phyloP scores from a whole-genome alignment of 2,888 invertebrate species.

The Thereva nobilitata region DNA sequence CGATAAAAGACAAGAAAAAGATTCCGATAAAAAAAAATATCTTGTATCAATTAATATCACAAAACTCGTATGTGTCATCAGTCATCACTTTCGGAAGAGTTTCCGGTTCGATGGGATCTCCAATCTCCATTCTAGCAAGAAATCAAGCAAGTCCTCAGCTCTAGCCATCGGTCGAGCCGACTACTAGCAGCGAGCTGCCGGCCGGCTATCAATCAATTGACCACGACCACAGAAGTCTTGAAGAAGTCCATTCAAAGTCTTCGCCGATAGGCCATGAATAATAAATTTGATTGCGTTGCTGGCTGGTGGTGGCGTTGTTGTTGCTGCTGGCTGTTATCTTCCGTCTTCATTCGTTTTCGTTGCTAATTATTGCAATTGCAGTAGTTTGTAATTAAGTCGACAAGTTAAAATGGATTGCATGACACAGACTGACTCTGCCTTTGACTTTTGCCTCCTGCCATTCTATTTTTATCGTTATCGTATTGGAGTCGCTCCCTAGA shows the following conservation, averaged over 20 bases:
- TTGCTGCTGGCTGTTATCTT: constrained; percentile 1
- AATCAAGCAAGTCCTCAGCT: neutral
- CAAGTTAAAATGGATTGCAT: constrained; percentile 31
- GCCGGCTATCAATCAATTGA: constrained; percentile 17
- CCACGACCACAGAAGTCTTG: neutral
- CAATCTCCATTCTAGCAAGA: neutral
- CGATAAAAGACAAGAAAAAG: neutral
- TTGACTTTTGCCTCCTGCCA: neutral
- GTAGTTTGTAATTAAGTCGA: constrained; percentile 24
- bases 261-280: constrained; percentile 20
- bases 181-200: constrained; percentile 13
- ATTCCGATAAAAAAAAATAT: too few species aligned
- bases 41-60: constrained; percentile 8
- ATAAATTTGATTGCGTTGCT: neutral
- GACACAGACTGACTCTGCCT: constrained; percentile 18
- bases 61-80: constrained; percentile 8
- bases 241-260: neutral
- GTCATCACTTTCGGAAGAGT: constrained; percentile 33
- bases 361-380: constrained; percentile 23
- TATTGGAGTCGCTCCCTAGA: constrained; percentile 1
- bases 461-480: constrained; percentile 23
- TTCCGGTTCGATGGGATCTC: constrained; percentile 35
- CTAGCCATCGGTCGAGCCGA: neutral
- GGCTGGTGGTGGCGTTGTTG: neutral
- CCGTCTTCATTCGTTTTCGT: neutral